These are phyloP conservation scores for Prochilodus magdalenae DNA, from an alignment of 2,113 vertebrate species.

Conservation along the genomic window DNA sequence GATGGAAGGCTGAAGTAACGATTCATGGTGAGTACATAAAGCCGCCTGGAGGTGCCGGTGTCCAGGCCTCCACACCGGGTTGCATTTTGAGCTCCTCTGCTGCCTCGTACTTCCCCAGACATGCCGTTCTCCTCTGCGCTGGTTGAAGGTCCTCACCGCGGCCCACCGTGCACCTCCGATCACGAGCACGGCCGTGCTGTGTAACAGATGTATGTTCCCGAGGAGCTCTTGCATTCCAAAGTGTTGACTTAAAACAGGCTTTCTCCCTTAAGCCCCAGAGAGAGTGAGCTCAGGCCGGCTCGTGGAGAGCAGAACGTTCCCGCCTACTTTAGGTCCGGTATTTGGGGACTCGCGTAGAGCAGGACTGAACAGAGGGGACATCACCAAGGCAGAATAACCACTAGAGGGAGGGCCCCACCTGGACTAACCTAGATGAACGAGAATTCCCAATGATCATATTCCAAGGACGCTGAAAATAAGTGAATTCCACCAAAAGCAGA, in stretches of 20 bases:
- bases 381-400: not conserved
- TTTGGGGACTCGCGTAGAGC: not conserved
- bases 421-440: too few species aligned
- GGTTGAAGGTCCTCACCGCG: not conserved
- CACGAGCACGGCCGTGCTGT: conserved; percentile 44
- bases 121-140: not conserved
- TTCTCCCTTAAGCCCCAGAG: conserved; percentile 65
- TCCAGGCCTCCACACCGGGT: not conserved
- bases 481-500: too few species aligned
- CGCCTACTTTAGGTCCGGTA: conserved; percentile 66
- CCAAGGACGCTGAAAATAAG: too few species aligned
- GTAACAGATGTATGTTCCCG: conserved; percentile 54
- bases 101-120: not conserved
- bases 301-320: conserved; percentile 67
- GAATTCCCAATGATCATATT: too few species aligned
- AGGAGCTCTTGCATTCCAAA: conserved; percentile 63
- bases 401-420: not conserved
- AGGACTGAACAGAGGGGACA: not conserved
- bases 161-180: conserved; percentile 3
- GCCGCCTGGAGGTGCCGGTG: not conserved
- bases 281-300: conserved; percentile 62
- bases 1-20: not conserved
- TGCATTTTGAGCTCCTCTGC: not conserved
- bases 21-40: not conserved
- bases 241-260: conserved; percentile 68